Conservation (phyloP, 1,140 invertebrate species). For the Sinonovacula constricta region DNA sequence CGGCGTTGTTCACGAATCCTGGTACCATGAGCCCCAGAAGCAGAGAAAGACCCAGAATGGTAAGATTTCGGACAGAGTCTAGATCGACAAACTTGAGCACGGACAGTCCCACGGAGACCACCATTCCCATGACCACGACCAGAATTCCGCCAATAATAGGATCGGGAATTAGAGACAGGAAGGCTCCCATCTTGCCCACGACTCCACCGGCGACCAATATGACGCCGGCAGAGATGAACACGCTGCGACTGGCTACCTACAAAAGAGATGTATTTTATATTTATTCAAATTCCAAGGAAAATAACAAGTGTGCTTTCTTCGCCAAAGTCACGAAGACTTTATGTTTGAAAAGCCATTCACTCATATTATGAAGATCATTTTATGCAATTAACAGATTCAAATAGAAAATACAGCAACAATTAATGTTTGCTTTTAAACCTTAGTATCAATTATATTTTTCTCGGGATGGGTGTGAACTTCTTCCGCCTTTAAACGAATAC, state of each 20-base stretch:
- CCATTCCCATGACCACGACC: conserved; percentile 89
- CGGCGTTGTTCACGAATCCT: conserved; percentile 81
- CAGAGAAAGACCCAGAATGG: conserved; percentile 90
- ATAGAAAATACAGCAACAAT: too few species aligned
- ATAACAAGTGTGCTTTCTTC: too few species aligned
- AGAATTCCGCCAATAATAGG: conserved; percentile 81
- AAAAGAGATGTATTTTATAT: not conserved
- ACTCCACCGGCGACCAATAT: conserved; percentile 84
- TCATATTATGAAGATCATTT: too few species aligned
- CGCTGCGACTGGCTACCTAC: conserved; percentile 64
- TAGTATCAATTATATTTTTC: too few species aligned
- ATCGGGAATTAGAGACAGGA: conserved; percentile 90
- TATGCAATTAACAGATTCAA: too few species aligned
- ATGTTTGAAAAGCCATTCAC: too few species aligned
- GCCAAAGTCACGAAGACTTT: too few species aligned
- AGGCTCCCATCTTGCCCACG: conserved; percentile 87
- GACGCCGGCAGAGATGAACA: conserved; percentile 85
- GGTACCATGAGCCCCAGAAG: conserved; percentile 90
- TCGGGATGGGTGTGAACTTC: too few species aligned
- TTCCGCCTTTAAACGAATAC: too few species aligned
- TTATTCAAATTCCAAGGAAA: too few species aligned
- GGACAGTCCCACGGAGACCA: conserved; percentile 81
- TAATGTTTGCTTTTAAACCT: too few species aligned
- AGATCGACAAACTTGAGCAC: conserved; percentile 90
- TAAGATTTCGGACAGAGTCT: conserved; percentile 89